Base-by-base conservation (phyloP, 2,113 vertebrate genomes). In the Neolamprologus falcicula region DNA sequence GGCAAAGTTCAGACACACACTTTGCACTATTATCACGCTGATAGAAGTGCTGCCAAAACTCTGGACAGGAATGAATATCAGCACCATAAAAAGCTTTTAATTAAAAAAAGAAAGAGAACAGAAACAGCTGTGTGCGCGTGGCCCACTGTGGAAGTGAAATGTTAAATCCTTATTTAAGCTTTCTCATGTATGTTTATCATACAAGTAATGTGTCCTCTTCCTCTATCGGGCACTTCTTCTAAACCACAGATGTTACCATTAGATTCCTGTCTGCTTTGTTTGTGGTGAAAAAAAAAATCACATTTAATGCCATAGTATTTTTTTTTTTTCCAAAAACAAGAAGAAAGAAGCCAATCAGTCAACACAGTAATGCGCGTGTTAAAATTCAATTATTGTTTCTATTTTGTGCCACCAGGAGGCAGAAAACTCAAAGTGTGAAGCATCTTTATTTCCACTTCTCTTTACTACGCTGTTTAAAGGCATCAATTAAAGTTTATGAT, bases 401-500 rank as follows among this genome's bases (percentile, higher is more conserved):
- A 28, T 78, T 50, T 63, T 91, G 42, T 85, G 26, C 92, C 88
- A 92, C 81, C 50, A 91, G 90, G 89, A 26, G 90, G 89, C 86
- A 91, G 66, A 86, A 86, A 3, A 28, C 50, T 31, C 21, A 1
- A 13, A 81, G 9, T 28, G 14, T 81, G 35, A 21, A 28, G 40
- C 63, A 68, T 68, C 8, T 73, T 73, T 21, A 21, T 21, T 73
- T 42, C 21, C 66, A 42, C 37, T 73, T 24, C 21, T 26, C 5
- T 73, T 73, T 24, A 71, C 40, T 45, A 16, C 21, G 13, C 37
- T 1, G 13, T 45, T 45, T 73, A 73, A 42, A 66, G n/a, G 7
- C n/a, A 9, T 42, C n/a, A 16, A 16, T 24, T 26, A 42, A 71
- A 26, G n/a, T 83, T 52, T 9, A 9, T 83, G 3, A 35, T 54